Conservation (phyloP, 37 sponge, comb jelly and placozoan genomes). For the Haliclona indistincta region DNA sequence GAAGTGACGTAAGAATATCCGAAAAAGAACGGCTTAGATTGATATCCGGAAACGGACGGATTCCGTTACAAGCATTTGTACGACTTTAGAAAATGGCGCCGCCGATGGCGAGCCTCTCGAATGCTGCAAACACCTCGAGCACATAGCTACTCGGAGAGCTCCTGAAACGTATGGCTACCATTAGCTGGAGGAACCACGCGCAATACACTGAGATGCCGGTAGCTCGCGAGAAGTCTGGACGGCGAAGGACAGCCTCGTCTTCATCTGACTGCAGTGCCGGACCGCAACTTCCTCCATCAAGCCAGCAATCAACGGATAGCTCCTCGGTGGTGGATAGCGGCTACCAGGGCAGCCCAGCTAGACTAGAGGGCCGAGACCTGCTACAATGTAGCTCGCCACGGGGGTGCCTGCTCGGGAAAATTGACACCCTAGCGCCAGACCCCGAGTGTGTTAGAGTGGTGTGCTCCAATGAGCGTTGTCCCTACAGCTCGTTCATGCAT, state of each 20-base stretch:
- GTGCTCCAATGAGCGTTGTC: constrained; percentile 81
- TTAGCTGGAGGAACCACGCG: no score
- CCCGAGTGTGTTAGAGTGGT: constrained; percentile 66
- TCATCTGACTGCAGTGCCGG: constrained; percentile 54
- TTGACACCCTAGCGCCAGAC: constrained; percentile 30
- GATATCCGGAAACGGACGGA: no score
- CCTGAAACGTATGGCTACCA: no score
- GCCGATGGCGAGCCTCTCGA: no score
- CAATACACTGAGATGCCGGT: constrained; percentile 51
- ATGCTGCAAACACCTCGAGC: no score
- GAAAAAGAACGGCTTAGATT: no score
- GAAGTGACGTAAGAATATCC: no score
- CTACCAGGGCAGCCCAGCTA: not conserved
- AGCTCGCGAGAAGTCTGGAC: constrained; percentile 43
- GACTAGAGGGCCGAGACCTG: not conserved
- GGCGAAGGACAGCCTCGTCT: constrained; percentile 43
- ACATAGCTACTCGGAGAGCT: no score
- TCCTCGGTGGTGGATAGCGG: constrained; percentile 8
- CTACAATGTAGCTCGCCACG: constrained; percentile 66
- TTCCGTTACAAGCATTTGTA: no score
- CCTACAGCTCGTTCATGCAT: constrained; percentile 83
- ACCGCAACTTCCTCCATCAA: constrained; percentile 1
- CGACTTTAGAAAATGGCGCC: no score
- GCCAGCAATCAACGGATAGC: no score
- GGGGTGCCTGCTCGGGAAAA: constrained; percentile 25